Base-by-base conservation (phyloP, 2,797 vertebrate species). In the Takifugu ocellatus region DNA sequence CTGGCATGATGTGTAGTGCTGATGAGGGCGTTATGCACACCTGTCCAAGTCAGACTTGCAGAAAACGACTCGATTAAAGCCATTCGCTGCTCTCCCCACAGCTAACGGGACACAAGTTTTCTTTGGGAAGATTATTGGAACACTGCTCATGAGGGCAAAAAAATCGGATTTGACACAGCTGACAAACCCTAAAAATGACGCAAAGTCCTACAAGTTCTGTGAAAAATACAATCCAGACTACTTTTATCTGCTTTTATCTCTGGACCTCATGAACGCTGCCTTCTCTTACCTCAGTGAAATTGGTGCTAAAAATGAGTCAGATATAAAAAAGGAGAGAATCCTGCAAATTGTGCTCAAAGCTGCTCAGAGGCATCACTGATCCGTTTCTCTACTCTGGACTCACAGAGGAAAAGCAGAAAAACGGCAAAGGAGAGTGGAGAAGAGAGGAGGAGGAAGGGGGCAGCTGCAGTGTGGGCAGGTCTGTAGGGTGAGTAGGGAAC, bases 51-150 rank as follows among this genome's bases (percentile, higher is more conserved):
- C 77, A 77, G 81, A 84, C 80, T 87, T 81, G 88, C 87, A 88
- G 78, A 84, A 77, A 87, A 82, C 85, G 88, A 82, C 58, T 84
- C 71, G 60, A 76, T 79, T 83, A 81, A 84, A 88, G 88, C 83
- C 90, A 91, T 93, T 92, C 90, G 84, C 90, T 91, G 86, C 88
- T 90, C 89, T 90, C 88, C 90, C 90, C 87, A 88, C 88, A 89
- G 90, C 88, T 91, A 84, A 82, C 86, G 84, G 84, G 89, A 85
- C 63, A 42, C 76, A 53, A 79, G 79, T 76, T 75, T 83, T 83
- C 16, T 85, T 81, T 66, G 75, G 74, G 77, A 79, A 66, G 65
- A 56, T 70, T 43, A 61, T 81, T 77, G 80, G 69, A 78, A 55
- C 70, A 80, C 66, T 81, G 79, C 73, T 78, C 68, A 67, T 72